phyloP scores from a whole-genome alignment of 2,797 vertebrate genomes.

The Clarias pachynema region DNA sequence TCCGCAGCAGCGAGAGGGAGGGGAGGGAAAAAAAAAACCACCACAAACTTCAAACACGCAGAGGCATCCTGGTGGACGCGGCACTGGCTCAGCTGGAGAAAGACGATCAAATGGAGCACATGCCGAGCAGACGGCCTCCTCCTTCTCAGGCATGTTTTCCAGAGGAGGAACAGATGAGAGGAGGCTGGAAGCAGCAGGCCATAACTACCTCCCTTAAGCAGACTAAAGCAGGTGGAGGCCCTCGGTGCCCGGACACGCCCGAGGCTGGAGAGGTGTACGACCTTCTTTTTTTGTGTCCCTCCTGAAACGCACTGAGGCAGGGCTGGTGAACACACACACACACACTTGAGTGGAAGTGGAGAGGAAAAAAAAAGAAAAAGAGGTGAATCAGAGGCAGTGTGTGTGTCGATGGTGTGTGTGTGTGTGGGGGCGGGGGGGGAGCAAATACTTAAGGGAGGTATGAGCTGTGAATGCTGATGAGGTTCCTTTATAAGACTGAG shows the following conservation, averaged over 20 bases:
- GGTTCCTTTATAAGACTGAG: conserved; percentile 62
- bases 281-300: conserved; percentile 62
- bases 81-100: conserved; percentile 42
- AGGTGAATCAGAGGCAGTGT: conserved; percentile 62
- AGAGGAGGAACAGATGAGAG: conserved; percentile 51
- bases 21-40: not conserved
- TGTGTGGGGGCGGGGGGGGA: conserved; percentile 42
- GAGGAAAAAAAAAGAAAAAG: not conserved
- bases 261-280: conserved; percentile 71
- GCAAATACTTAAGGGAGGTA: conserved; percentile 64
- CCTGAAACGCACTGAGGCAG: conserved; percentile 44
- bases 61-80: conserved; percentile 37
- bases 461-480: conserved; percentile 75
- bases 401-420: conserved; percentile 48
- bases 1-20: not conserved
- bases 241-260: conserved; percentile 58
- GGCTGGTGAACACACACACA: conserved; percentile 43
- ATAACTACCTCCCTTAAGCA: conserved; percentile 32
- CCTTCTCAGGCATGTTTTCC: conserved; percentile 58
- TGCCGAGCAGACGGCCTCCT: conserved; percentile 44
- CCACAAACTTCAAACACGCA: conserved; percentile 55
- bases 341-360: not conserved
- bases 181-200: conserved; percentile 37
- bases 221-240: conserved; percentile 28
- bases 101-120: conserved; percentile 28